phyloP scores from a whole-genome alignment of 1,140 invertebrate genomes.

The Drosophila subpulchrella region DNA sequence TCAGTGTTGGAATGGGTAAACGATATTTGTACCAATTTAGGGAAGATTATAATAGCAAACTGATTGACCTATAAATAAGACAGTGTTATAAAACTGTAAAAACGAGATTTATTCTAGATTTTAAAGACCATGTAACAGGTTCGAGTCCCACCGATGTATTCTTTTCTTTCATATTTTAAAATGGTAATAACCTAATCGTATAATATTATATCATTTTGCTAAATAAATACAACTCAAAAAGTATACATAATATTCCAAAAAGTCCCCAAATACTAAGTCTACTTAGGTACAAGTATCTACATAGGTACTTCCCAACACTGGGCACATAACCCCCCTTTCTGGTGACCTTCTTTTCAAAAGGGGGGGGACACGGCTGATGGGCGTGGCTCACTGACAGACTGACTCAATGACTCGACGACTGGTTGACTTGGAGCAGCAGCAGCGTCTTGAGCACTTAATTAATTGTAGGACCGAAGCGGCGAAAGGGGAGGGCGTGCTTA shows the following conservation, averaged over 20 bases:
- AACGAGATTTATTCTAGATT: too few species aligned
- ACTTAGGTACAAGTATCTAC: background rate
- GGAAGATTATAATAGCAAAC: too few species aligned
- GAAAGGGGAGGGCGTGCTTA: slow-evolving; percentile 48
- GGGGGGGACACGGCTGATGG: slow-evolving; percentile 12
- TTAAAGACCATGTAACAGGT: too few species aligned
- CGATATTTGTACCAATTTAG: background rate
- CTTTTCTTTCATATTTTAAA: too few species aligned
- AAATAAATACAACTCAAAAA: too few species aligned
- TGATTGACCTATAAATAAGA: too few species aligned
- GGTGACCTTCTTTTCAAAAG: slow-evolving; percentile 71
- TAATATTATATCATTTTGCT: too few species aligned
- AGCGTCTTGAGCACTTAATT: slow-evolving; percentile 77
- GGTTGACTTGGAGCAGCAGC: slow-evolving; percentile 56
- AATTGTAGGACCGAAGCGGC: slow-evolving; percentile 58
- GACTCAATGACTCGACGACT: slow-evolving; percentile 33
- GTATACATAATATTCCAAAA: too few species aligned
- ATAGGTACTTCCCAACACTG: background rate
- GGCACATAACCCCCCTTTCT: background rate
- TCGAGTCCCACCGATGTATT: too few species aligned
- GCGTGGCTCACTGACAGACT: slow-evolving; percentile 38
- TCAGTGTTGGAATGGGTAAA: background rate
- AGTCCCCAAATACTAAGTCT: background rate
- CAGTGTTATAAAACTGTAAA: too few species aligned
- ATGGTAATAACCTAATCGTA: too few species aligned